Percentiles rank a stretch among this genome's conserved stretches.
phyloP scores from a whole-genome alignment of 2,888 invertebrate species.

The Lasiommata megera region DNA sequence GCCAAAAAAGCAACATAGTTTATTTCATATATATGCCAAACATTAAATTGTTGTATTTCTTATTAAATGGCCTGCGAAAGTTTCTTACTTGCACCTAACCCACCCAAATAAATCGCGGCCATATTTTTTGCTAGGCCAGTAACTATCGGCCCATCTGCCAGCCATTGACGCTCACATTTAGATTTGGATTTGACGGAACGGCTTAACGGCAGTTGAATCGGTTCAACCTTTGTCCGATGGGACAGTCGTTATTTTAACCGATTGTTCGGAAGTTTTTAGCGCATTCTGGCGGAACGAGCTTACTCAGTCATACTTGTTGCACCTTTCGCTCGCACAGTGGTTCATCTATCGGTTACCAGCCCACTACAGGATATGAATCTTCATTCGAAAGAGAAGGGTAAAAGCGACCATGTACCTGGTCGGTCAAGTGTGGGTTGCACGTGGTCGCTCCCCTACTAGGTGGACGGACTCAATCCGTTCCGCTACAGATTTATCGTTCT shows the following conservation, averaged over 20 bases:
- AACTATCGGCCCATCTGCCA: constrained; percentile 51
- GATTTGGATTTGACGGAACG: constrained; percentile 43
- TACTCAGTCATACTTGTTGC: not conserved
- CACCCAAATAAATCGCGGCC: constrained; percentile 49
- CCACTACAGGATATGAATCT: too few species aligned
- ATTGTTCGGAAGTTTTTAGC: constrained; percentile 7
- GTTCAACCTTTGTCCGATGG: constrained; percentile 38
- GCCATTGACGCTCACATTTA: constrained; percentile 44
- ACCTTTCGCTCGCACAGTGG: not conserved
- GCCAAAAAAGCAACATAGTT: too few species aligned
- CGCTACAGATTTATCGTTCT: too few species aligned
- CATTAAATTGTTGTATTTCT: too few species aligned
- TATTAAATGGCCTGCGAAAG: not conserved
- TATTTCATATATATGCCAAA: too few species aligned
- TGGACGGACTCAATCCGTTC: too few species aligned
- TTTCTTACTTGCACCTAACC: constrained; percentile 32
- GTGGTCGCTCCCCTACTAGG: too few species aligned
- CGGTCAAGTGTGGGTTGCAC: too few species aligned
- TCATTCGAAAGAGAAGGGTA: too few species aligned
- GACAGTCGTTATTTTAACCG: constrained; percentile 39
- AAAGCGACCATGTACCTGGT: too few species aligned
- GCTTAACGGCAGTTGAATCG: constrained; percentile 38
- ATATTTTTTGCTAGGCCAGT: constrained; percentile 57
- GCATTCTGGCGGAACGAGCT: not conserved
- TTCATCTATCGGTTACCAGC: too few species aligned